A percentile compares a stretch with the other conserved stretches of the same genome.
phyloP scores from a whole-genome alignment of 1,140 invertebrate genomes.

The Neodiprion lecontei region DNA sequence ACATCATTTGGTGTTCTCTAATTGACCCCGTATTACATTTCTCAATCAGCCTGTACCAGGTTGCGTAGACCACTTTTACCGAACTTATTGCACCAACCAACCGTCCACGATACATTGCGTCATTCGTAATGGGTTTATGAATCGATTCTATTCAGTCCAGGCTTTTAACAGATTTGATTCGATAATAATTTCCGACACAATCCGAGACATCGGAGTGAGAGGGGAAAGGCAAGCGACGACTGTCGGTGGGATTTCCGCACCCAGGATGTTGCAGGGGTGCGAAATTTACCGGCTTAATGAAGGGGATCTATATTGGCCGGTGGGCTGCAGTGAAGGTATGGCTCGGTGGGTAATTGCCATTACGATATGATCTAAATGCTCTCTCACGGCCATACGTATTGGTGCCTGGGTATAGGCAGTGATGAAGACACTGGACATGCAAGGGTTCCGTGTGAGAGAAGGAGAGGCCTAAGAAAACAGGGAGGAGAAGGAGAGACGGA shows the following conservation, averaged over 20 bases:
- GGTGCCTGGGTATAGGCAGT: neutral
- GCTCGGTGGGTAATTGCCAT: slow-evolving; percentile 45
- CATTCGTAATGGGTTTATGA: too few relatives aligned
- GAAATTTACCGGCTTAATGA: neutral
- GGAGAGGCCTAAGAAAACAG: neutral
- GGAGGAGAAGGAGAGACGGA: neutral
- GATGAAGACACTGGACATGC: neutral
- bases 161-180: too few relatives aligned
- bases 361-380: slow-evolving; percentile 54
- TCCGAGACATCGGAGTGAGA: too few relatives aligned
- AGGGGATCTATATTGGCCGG: slow-evolving; percentile 3
- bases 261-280: neutral
- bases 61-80: too few relatives aligned
- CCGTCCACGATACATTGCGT: too few relatives aligned
- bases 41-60: too few relatives aligned
- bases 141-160: too few relatives aligned
- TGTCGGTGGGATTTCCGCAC: neutral
- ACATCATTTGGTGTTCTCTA: too few relatives aligned
- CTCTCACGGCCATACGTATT: slow-evolving; percentile 48
- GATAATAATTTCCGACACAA: too few relatives aligned
- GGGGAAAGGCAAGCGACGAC: neutral
- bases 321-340: slow-evolving; percentile 29
- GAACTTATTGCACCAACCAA: too few relatives aligned
- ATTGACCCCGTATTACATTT: too few relatives aligned
- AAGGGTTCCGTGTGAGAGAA: neutral